phyloP scores from a whole-genome alignment of 2,113 vertebrate species.

The Callionymus lyra region DNA sequence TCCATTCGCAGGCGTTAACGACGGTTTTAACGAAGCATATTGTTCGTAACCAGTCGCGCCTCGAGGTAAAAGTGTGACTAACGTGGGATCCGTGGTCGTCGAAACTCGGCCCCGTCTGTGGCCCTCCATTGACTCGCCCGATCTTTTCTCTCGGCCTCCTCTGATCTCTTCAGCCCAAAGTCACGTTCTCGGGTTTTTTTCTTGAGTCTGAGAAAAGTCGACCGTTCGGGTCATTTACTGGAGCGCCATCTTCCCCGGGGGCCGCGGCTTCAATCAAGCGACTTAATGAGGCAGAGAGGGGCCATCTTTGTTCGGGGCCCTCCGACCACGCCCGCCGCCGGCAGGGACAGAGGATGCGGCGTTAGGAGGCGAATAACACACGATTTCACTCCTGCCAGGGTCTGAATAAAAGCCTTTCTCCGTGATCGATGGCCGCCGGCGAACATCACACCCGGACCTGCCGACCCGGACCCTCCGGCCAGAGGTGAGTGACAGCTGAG shows the following conservation, averaged over 20 bases:
- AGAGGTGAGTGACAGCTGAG: conserved; percentile 47
- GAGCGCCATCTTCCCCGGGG: conserved; percentile 28
- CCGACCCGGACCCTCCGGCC: conserved; percentile 38
- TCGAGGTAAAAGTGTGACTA: conserved; percentile 30
- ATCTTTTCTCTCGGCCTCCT: conserved; percentile 16
- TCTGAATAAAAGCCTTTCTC: conserved; percentile 54
- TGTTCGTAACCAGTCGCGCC: too few species aligned
- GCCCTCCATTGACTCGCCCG: conserved; percentile 27
- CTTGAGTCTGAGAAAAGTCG: conserved; percentile 39
- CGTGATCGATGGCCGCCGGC: conserved; percentile 61
- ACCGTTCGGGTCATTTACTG: conserved; percentile 38
- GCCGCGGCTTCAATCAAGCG: conserved; percentile 49
- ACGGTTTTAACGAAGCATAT: too few species aligned
- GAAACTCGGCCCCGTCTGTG: conserved; percentile 20
- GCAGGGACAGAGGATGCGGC: conserved; percentile 42
- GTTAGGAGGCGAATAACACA: conserved; percentile 64
- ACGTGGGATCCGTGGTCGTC: conserved; percentile 27
- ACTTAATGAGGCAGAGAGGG: conserved; percentile 66
- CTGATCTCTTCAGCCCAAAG: conserved; percentile 14
- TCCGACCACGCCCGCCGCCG: conserved; percentile 50
- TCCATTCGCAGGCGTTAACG: too few species aligned
- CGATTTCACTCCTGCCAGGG: conserved; percentile 69
- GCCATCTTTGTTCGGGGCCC: conserved; percentile 54
- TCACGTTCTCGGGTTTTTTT: conserved; percentile 13
- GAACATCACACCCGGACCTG: conserved; percentile 43